phyloP scores from a whole-genome alignment of 2,797 vertebrate genomes.

The Enteromius radiatus region DNA sequence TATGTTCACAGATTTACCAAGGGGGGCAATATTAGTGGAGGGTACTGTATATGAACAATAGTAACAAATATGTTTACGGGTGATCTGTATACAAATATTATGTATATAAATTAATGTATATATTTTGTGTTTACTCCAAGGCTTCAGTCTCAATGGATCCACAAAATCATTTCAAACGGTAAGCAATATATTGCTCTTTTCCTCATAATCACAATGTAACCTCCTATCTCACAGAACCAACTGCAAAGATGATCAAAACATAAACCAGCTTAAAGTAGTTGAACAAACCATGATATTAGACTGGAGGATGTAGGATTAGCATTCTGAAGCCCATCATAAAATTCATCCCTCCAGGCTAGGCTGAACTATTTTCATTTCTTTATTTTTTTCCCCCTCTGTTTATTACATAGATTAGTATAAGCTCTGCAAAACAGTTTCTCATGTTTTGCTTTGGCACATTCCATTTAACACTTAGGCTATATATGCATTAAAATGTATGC shows the following conservation, averaged over 20 bases:
- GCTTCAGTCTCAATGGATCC: conserved; percentile 52
- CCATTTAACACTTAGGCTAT: not conserved
- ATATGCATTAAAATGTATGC: not conserved
- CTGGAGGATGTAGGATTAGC: not conserved
- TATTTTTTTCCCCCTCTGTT: not conserved
- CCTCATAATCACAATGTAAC: not conserved
- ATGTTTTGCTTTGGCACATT: conserved; percentile 1
- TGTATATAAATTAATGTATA: not conserved
- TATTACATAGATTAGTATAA: conserved; percentile 22
- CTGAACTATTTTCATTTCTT: conserved; percentile 28
- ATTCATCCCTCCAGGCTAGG: not conserved
- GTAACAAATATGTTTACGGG: no score
- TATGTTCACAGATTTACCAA: no score
- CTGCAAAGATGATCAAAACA: not conserved
- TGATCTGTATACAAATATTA: not conserved
- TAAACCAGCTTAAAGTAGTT: conserved; percentile 23
- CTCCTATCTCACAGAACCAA: not conserved
- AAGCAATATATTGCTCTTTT: conserved; percentile 54
- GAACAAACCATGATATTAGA: conserved; percentile 23
- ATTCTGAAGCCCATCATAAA: conserved; percentile 22
- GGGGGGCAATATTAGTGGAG: no score
- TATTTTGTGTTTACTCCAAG: conserved; percentile 33
- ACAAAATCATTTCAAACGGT: conserved; percentile 68
- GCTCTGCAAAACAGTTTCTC: no score
- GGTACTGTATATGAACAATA: no score